Evolutionary conservation across 2,888 invertebrate species (phyloP).

Genomic region (Archips crataeganus): DNA sequence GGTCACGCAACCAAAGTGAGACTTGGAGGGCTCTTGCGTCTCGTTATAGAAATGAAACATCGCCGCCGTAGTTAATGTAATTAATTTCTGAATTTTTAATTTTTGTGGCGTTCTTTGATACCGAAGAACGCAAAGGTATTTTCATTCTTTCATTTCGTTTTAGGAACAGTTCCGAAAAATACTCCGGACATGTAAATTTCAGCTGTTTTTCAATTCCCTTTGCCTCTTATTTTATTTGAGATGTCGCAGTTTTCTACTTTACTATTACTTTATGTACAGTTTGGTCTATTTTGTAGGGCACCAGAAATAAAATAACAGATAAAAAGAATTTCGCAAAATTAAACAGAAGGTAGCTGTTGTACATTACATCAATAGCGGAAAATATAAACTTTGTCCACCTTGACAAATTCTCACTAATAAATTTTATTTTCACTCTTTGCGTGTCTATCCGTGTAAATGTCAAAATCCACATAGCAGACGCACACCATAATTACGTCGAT

Average conservation of each 20-base stretch:
- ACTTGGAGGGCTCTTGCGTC: constrained; percentile 64
- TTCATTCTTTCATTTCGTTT: constrained; percentile 43
- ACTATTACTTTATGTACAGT: too few species aligned
- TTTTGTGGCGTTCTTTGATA: constrained; percentile 55
- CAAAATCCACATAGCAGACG: not conserved
- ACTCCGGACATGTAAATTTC: not conserved
- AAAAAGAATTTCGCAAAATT: too few species aligned
- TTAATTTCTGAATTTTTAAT: constrained; percentile 76
- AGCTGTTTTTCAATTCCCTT: not conserved
- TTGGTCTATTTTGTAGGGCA: too few species aligned
- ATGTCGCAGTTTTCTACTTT: not conserved
- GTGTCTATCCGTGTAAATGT: not conserved
- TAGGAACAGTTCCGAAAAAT: constrained; percentile 11
- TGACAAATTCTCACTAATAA: not conserved
- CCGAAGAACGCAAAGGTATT: constrained; percentile 54
- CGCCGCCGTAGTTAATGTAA: constrained; percentile 64
- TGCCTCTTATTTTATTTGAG: not conserved
- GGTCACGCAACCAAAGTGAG: constrained; percentile 73
- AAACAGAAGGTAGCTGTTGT: too few species aligned
- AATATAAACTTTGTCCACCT: too few species aligned
- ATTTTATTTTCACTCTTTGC: not conserved
- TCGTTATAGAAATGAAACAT: constrained; percentile 64
- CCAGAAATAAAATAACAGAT: too few species aligned
- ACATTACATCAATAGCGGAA: too few species aligned
- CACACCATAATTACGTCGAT: constrained; percentile 27